These are phyloP conservation scores for Triplophysa dalaica DNA, from an alignment of 2,113 vertebrate genomes.

Conservation along the genomic window DNA sequence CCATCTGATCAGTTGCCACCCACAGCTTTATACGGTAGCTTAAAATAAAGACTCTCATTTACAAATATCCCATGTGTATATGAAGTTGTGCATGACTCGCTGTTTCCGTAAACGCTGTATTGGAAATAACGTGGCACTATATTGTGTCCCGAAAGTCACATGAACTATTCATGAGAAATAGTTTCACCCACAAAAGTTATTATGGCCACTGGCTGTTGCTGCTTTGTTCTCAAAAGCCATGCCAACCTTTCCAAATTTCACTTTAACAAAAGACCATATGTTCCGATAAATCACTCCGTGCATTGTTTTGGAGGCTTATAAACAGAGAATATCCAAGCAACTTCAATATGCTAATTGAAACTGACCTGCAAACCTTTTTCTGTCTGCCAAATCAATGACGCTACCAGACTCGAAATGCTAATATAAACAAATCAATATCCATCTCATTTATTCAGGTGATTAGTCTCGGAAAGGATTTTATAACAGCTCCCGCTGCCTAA, in stretches of 20 bases:
- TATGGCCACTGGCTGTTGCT: not conserved
- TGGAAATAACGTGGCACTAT: not conserved
- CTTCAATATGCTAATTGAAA: slow-evolving; percentile 58
- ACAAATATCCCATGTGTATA: not conserved
- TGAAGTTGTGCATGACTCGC: not conserved
- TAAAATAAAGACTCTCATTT: not conserved
- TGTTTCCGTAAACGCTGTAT: not conserved
- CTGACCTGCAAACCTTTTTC: slow-evolving; percentile 51
- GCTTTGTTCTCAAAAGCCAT: not conserved
- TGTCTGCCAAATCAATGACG: slow-evolving; percentile 54
- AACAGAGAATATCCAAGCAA: slow-evolving; percentile 47
- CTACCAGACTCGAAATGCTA: slow-evolving; percentile 57
- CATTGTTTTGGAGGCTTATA: slow-evolving; percentile 27
- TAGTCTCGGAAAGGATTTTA: slow-evolving; percentile 57
- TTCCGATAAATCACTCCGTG: slow-evolving; percentile 37
- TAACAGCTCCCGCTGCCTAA: slow-evolving; percentile 50
- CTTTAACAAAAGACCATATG: slow-evolving; percentile 10
- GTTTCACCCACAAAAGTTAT: slow-evolving; percentile 6
- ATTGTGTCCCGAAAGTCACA: slow-evolving; percentile 12
- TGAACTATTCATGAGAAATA: not conserved
- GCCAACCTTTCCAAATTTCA: slow-evolving; percentile 17
- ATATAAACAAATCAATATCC: slow-evolving; percentile 65
- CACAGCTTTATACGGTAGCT: not conserved
- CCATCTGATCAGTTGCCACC: slow-evolving; percentile 28
- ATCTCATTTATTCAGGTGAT: slow-evolving; percentile 64